phyloP scores from a whole-genome alignment of 1,140 invertebrate genomes.

The Apis cerana region DNA sequence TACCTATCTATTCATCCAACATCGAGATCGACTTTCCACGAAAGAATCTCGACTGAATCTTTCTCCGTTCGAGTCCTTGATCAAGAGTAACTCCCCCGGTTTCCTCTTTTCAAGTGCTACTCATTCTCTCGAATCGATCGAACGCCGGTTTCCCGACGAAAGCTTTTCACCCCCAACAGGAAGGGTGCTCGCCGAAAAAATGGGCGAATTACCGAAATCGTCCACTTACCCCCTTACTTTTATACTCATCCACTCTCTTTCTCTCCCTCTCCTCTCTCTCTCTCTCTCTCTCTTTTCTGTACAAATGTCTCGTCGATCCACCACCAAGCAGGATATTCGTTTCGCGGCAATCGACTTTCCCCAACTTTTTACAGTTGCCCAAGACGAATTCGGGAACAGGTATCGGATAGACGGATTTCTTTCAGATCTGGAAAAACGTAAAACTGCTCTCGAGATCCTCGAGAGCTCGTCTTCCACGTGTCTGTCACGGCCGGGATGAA shows the following conservation, averaged over 20 bases:
- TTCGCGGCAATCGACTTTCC: constrained; percentile 10
- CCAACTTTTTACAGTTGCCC: constrained; percentile 18
- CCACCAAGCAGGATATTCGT: background rate
- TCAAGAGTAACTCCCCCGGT: too few species aligned
- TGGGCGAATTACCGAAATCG: background rate
- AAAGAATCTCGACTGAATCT: background rate
- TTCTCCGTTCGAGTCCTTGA: background rate
- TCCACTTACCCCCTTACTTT: too few species aligned
- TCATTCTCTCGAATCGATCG: background rate
- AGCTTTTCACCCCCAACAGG: background rate
- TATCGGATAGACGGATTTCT: background rate
- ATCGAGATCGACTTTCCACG: background rate
- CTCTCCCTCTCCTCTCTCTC: too few species aligned
- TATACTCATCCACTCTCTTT: background rate
- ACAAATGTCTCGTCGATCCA: background rate
- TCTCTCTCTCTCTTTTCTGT: too few species aligned
- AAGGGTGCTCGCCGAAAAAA: background rate
- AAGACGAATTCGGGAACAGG: background rate
- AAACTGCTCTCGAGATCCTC: background rate
- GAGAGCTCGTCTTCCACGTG: background rate
- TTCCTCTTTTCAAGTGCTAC: background rate
- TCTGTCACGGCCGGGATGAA: background rate
- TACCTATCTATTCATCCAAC: background rate
- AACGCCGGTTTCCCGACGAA: background rate
- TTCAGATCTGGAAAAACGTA: background rate